Evolutionary conservation across 2,113 vertebrate species (phyloP).

Genomic region (Lepus americanus): DNA sequence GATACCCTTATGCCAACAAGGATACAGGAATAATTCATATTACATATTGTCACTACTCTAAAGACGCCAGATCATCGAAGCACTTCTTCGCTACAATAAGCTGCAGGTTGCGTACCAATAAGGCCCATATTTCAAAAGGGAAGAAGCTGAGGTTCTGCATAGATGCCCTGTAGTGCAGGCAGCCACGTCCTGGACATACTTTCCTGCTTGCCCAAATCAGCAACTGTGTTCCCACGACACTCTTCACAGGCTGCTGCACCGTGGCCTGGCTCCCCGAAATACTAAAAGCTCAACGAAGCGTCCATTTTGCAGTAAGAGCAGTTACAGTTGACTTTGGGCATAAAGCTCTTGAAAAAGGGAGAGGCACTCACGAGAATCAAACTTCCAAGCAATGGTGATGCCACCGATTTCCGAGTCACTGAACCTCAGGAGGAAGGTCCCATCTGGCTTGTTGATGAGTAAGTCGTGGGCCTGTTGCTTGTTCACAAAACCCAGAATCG

Average conservation of each 20-base stretch:
- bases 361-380: slow-evolving; percentile 87
- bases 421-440: slow-evolving; percentile 97
- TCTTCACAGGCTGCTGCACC: background rate
- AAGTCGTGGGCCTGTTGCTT: slow-evolving; percentile 99
- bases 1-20: background rate
- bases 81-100: background rate
- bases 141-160: background rate
- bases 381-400: slow-evolving; percentile 98
- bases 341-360: background rate
- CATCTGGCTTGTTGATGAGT: slow-evolving; percentile 98
- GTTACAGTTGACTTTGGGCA: background rate
- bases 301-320: background rate
- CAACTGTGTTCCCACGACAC: background rate
- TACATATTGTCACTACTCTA: background rate
- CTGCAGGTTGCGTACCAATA: background rate
- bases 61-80: background rate
- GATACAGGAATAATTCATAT: background rate
- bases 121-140: background rate
- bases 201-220: background rate
- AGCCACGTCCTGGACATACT: background rate
- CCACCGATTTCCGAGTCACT: slow-evolving; percentile 99
- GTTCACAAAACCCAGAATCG: slow-evolving; percentile 98
- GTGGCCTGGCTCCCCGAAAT: background rate
- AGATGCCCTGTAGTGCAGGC: background rate
- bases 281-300: background rate